A percentile compares a stretch with the other conserved stretches of the same genome.
Conservation (phyloP, 2,888 invertebrate genomes). For the Adineta ricciae region DNA sequence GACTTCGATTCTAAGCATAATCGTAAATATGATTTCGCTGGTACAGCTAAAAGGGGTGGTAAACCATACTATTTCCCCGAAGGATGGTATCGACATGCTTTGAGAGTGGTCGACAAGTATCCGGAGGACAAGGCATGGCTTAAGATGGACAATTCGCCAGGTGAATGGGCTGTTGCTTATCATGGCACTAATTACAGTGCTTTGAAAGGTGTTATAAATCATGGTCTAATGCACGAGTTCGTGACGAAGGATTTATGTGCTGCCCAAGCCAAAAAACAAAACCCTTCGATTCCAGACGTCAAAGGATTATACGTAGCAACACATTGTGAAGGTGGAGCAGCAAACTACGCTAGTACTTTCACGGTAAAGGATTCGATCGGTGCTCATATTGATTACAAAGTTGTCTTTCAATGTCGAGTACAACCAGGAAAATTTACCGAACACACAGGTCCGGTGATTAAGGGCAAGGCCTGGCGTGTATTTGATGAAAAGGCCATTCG, state of each 20-base stretch:
- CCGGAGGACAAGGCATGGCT: background rate
- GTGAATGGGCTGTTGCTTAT: constrained; percentile 4
- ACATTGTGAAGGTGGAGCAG: background rate
- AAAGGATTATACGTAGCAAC: background rate
- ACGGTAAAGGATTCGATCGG: background rate
- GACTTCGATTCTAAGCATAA: background rate
- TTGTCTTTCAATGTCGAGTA: background rate
- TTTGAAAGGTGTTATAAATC: background rate
- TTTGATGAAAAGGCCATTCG: background rate
- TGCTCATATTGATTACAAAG: background rate
- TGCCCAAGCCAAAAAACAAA: background rate
- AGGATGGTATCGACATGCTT: constrained; percentile 5
- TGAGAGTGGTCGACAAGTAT: background rate
- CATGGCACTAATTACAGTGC: background rate
- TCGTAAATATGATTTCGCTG: background rate
- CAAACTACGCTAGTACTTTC: background rate
- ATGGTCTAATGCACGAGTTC: background rate
- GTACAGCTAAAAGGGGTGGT: background rate
- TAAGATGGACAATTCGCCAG: background rate
- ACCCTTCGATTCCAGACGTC: background rate
- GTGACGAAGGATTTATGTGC: too few relatives aligned
- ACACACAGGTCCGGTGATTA: fast-evolving
- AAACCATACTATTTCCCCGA: background rate
- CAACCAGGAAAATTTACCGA: background rate
- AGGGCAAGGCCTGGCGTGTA: background rate